Evolutionary conservation across 1,140 invertebrate species (phyloP).

Genomic region (Plodia interpunctella): DNA sequence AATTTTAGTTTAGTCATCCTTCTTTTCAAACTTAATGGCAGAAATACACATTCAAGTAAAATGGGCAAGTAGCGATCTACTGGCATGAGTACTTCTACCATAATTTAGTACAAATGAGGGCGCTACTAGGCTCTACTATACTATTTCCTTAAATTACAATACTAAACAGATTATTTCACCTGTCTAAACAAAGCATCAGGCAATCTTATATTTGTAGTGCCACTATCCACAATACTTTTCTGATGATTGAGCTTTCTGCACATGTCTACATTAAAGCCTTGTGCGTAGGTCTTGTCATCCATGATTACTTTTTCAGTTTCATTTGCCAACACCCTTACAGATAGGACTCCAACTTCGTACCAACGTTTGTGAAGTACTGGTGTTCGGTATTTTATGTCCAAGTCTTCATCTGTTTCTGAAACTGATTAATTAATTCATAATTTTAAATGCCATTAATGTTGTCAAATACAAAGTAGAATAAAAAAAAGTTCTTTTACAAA

Average conservation of each 20-base stretch:
- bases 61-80: too few species aligned
- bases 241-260: constrained; percentile 51
- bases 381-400: constrained; percentile 34
- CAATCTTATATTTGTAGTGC: constrained; percentile 62
- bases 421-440: not conserved
- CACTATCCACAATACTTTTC: constrained; percentile 66
- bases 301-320: not conserved
- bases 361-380: constrained; percentile 55
- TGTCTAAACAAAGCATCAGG: constrained; percentile 51
- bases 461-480: too few species aligned
- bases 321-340: constrained; percentile 29
- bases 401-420: constrained; percentile 4
- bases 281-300: not conserved
- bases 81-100: too few species aligned
- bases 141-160: too few species aligned
- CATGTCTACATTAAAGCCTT: constrained; percentile 27
- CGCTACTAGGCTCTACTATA: too few species aligned
- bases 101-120: too few species aligned
- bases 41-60: too few species aligned
- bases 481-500: too few species aligned
- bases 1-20: too few species aligned
- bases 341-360: constrained; percentile 61
- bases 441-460: not conserved
- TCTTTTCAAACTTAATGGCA: too few species aligned
- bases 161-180: constrained; percentile 21